Base-by-base conservation (phyloP, 2,113 vertebrate species). In the Rhinogobius similis region DNA sequence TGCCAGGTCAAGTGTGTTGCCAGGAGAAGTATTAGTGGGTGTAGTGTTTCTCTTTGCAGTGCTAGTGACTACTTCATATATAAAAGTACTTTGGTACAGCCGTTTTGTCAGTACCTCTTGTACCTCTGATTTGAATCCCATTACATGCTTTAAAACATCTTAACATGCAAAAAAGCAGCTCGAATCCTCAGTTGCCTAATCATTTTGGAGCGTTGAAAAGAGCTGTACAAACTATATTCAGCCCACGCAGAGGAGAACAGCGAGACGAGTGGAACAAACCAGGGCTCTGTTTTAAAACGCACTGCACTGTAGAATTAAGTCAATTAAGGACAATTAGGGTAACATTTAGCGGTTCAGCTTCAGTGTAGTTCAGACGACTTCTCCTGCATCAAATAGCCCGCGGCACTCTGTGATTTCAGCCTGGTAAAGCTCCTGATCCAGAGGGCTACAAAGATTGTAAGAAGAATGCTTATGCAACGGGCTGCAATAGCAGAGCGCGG, bases 271-370 rank as follows among this genome's bases (percentile, higher is more conserved):
- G 73, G 76, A 87, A 79, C 73, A 62, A 82, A 66, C 67, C 65
- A 70, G 73, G 24, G 73, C 79, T 21, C 76, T 84, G 82, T 89
- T 89, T 85, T 80, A 88, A 84, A 70, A 82, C 73, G 75, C 81
- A 52, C 50, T 44, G 80, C 79, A 83, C 73, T 74, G 79, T 83
- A 77, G 83, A 86, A 89, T 88, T 87, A 89, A 86, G 72, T 78
- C 82, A 87, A 87, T 91, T 87, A 90, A 75, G 78, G 82, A 73
- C 88, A 90, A 89, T 91, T 91, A 90, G 77, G 83, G 80, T 85
- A 82, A 56, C 82, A 63, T 84, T 87, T 83, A 82, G 79, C 44
- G 43, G 85, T 78, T 82, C 85, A 65, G 79, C 72, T 86, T 86
- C 75, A 78, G 3, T 75, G 85, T 76, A 73, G 70, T 75, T 82